Conservation (phyloP, 2,113 vertebrate genomes). For the Entelurus aequoreus region DNA sequence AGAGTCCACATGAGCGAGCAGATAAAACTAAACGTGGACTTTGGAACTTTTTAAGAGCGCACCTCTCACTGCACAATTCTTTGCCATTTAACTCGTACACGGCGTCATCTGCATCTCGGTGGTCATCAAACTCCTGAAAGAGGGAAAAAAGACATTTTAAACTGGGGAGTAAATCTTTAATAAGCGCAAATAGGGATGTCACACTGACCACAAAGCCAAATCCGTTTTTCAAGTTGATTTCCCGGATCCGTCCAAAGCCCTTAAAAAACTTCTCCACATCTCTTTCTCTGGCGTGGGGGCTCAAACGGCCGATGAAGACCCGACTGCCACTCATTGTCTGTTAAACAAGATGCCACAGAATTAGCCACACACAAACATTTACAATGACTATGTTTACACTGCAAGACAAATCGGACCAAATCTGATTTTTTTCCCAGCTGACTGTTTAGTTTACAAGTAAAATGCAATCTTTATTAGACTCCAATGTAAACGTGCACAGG, state of each 20-base stretch:
- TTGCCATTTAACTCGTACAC: conserved; percentile 91
- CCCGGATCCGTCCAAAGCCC: conserved; percentile 85
- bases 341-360: not conserved
- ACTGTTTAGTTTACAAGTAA: too few relatives aligned
- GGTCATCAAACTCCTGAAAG: conserved; percentile 85
- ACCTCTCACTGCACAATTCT: conserved; percentile 89
- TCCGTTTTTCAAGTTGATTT: conserved; percentile 89
- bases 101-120: conserved; percentile 89
- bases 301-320: conserved; percentile 88
- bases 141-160: not conserved
- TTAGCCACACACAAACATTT: not conserved
- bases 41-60: not conserved
- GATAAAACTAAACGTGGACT: not conserved
- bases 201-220: conserved; percentile 90
- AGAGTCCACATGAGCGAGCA: not conserved
- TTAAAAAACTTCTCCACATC: conserved; percentile 95
- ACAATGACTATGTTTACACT: too few relatives aligned
- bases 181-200: not conserved
- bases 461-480: too few relatives aligned
- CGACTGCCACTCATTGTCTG: conserved; percentile 82
- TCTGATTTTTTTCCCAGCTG: too few relatives aligned
- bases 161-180: not conserved
- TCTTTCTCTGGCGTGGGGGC: conserved; percentile 84
- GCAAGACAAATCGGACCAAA: too few relatives aligned
- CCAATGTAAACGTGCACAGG: too few relatives aligned